A percentile compares a stretch with the other conserved stretches of the same genome.
Evolutionary conservation across 2,113 vertebrate species (phyloP).

Genomic region (Eidolon helvum): DNA sequence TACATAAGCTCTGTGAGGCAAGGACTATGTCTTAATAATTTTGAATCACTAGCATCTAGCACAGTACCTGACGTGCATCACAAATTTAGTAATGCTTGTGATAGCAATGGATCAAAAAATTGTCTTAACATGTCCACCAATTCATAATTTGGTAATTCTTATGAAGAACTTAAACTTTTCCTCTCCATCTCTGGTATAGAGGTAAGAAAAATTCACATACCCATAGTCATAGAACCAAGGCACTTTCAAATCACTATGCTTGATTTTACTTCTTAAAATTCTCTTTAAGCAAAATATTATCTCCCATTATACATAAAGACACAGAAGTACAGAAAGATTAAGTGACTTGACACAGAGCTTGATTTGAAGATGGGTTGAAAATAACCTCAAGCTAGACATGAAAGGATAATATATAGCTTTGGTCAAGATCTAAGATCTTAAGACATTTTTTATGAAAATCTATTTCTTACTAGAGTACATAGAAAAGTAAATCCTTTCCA

Average conservation of each 20-base stretch:
- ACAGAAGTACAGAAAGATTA: background rate
- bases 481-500: background rate
- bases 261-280: slow-evolving; percentile 30
- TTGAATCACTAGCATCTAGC: background rate
- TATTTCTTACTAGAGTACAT: background rate
- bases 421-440: background rate
- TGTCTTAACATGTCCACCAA: background rate
- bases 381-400: background rate
- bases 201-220: background rate
- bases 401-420: background rate
- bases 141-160: background rate
- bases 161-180: background rate
- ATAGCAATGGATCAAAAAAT: background rate
- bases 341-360: background rate
- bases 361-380: slow-evolving; percentile 27
- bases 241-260: background rate
- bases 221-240: background rate
- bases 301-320: background rate
- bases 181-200: background rate
- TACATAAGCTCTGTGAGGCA: background rate
- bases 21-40: background rate
- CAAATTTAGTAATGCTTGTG: background rate
- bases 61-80: background rate
- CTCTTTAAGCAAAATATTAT: slow-evolving; percentile 1
- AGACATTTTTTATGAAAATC: background rate